Percentiles rank a stretch among this genome's conserved stretches.
phyloP scores from a whole-genome alignment of 2,113 vertebrate species.

The Calypte anna region DNA sequence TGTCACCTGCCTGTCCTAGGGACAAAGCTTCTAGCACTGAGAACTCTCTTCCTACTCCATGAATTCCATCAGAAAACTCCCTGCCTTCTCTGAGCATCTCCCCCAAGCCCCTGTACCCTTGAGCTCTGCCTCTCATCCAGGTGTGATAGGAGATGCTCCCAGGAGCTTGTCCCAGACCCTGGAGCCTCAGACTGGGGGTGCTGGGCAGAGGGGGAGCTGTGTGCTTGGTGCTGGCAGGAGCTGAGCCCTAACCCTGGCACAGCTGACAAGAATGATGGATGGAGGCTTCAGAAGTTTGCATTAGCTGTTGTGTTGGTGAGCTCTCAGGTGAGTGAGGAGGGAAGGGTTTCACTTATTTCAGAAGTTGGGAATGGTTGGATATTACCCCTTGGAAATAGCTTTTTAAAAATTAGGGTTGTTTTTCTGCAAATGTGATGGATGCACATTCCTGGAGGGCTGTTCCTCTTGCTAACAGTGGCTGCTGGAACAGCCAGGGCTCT shows the following conservation, averaged over 20 bases:
- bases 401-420: not conserved
- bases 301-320: not conserved
- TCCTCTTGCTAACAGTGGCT: not conserved
- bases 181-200: accelerated
- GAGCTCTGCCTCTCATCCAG: not conserved
- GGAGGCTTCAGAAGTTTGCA: not conserved
- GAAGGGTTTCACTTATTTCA: not conserved
- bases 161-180: accelerated
- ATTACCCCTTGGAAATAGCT: not conserved
- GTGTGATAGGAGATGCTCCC: accelerated
- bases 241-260: accelerated
- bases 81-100: not conserved
- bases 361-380: not conserved
- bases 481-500: not conserved
- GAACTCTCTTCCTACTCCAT: accelerated
- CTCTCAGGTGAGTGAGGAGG: not conserved
- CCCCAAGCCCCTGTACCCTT: too few relatives aligned
- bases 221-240: not conserved
- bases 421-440: not conserved
- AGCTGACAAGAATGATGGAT: accelerated
- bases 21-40: not conserved
- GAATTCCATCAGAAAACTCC: accelerated
- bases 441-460: too few relatives aligned
- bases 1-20: accelerated
- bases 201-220: not conserved